These are phyloP conservation scores for Chironomus striatipennis DNA, from an alignment of 1,140 invertebrate species.

Conservation along the genomic window DNA sequence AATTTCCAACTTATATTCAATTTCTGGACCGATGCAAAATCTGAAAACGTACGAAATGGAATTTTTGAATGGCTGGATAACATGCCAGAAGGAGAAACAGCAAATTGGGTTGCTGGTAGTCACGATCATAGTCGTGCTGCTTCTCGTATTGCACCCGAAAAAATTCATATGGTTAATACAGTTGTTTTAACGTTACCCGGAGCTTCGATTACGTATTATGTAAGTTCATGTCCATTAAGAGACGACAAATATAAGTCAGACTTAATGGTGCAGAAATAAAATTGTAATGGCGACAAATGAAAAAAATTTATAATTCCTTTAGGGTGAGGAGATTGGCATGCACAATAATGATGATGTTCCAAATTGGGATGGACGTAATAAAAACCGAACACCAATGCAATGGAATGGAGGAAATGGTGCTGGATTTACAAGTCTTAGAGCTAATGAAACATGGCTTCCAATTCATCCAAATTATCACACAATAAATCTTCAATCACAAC, in stretches of 20 bases:
- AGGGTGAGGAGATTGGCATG: constrained; percentile 74
- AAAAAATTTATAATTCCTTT: constrained; percentile 44
- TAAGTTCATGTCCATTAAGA: constrained; percentile 30
- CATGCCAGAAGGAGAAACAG: constrained; percentile 39
- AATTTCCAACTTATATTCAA: constrained; percentile 49
- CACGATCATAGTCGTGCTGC: constrained; percentile 48
- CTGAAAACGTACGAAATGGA: constrained; percentile 44
- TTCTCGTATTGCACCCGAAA: constrained; percentile 42
- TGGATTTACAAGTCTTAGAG: constrained; percentile 39
- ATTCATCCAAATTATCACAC: constrained; percentile 36
- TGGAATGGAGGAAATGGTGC: constrained; percentile 49
- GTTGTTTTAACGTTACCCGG: constrained; percentile 59
- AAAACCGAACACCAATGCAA: constrained; percentile 58
- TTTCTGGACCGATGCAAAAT: constrained; percentile 40
- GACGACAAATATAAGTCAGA: neutral
- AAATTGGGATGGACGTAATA: constrained; percentile 47
- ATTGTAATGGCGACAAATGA: too few relatives aligned
- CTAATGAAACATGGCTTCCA: constrained; percentile 47
- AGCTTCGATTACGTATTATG: constrained; percentile 61
- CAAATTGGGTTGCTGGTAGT: constrained; percentile 64
- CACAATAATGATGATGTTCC: constrained; percentile 44
- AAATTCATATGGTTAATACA: constrained; percentile 52
- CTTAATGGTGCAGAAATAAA: neutral
- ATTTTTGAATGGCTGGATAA: constrained; percentile 43
- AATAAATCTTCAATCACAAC: constrained; percentile 41